Evolutionary conservation across 2,888 invertebrate species (phyloP).

Genomic region (Megalurothrips usitatus): DNA sequence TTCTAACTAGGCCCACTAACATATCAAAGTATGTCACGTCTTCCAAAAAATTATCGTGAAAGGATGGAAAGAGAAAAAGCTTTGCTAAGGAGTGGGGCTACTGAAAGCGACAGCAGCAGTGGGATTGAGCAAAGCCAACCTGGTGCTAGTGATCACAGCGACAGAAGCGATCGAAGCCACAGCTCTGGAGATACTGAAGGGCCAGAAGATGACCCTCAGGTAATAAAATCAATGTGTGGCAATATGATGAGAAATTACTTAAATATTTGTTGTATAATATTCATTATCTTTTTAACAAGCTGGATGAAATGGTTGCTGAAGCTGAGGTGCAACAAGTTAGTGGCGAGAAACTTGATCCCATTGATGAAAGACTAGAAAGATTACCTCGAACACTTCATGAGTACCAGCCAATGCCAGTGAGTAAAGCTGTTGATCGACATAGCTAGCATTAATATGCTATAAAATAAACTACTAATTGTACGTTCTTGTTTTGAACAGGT

Average conservation of each 20-base stretch:
- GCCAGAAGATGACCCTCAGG: slow-evolving; percentile 47
- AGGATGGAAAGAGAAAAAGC: slow-evolving; percentile 38
- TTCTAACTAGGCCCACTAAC: slow-evolving; percentile 58
- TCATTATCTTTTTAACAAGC: slow-evolving; percentile 35
- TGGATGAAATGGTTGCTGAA: slow-evolving; percentile 47
- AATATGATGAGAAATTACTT: background rate
- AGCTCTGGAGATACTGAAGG: slow-evolving; percentile 62
- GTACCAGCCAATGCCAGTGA: slow-evolving; percentile 31
- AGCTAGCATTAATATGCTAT: background rate
- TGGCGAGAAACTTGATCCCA: slow-evolving; percentile 40
- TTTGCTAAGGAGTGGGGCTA: slow-evolving; percentile 56
- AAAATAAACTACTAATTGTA: background rate
- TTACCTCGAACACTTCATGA: slow-evolving; percentile 54
- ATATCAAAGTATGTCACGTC: slow-evolving; percentile 75
- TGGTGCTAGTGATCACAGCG: slow-evolving; percentile 30
- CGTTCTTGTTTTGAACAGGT: slow-evolving; percentile 42
- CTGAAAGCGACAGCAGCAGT: slow-evolving; percentile 51
- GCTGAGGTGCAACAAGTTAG: slow-evolving; percentile 33
- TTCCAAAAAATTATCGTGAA: slow-evolving; percentile 76
- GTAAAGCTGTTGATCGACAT: slow-evolving; percentile 23
- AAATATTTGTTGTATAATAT: slow-evolving; percentile 26
- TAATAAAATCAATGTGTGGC: slow-evolving; percentile 10
- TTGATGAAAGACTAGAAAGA: slow-evolving; percentile 50
- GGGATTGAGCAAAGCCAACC: slow-evolving; percentile 43
- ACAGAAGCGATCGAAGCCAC: slow-evolving; percentile 37